phyloP scores from a whole-genome alignment of 1,140 invertebrate species.

The Drosophila trapezifrons region DNA sequence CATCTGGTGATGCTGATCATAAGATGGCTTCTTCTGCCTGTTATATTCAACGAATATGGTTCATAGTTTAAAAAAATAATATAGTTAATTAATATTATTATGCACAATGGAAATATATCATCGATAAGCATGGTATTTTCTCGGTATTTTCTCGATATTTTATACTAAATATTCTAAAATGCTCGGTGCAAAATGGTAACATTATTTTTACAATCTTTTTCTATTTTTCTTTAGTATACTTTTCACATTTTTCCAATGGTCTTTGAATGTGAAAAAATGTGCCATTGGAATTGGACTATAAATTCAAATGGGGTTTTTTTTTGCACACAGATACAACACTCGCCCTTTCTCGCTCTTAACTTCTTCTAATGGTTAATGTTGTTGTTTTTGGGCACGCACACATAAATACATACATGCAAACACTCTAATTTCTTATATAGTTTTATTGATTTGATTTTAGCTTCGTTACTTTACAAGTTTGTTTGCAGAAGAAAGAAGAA shows the following conservation, averaged over 20 bases:
- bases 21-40: no score
- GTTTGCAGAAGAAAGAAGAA: conserved; percentile 2
- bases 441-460: conserved; percentile 38
- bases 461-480: conserved; percentile 9
- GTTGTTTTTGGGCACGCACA: conserved; percentile 18
- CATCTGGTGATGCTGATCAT: no score
- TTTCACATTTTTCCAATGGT: no score
- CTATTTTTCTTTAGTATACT: not conserved
- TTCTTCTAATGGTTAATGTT: conserved; percentile 28
- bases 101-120: no score
- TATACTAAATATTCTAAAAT: not conserved
- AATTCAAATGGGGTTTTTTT: conserved; percentile 35
- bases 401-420: conserved; percentile 16
- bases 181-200: not conserved
- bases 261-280: not conserved
- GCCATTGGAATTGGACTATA: conserved; percentile 6
- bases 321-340: conserved; percentile 43
- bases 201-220: not conserved
- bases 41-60: not conserved
- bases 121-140: not conserved
- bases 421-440: conserved; percentile 24
- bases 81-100: no score
- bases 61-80: no score
- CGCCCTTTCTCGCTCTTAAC: conserved; percentile 16
- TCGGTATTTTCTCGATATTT: not conserved